Conservation (phyloP, 2,113 vertebrate genomes). For the Cyanoramphus novaezelandiae region DNA sequence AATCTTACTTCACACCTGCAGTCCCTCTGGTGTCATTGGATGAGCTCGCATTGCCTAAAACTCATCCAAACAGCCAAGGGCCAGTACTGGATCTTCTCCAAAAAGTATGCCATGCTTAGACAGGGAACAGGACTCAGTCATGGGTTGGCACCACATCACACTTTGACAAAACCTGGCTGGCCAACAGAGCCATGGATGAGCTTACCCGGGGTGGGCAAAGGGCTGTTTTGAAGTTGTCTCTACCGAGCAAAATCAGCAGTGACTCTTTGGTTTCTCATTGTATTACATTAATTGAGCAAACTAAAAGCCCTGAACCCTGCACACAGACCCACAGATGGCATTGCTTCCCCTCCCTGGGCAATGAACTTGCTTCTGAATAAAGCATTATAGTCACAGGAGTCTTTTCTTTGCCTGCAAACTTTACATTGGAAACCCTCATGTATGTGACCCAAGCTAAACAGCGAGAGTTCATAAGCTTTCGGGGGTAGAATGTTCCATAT, state of each 20-base stretch:
- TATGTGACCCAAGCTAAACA: not conserved
- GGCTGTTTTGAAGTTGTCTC: not conserved
- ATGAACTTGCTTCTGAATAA: not conserved
- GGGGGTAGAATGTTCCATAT: not conserved
- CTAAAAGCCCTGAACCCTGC: not conserved
- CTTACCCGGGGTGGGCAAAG: not conserved
- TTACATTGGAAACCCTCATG: not conserved
- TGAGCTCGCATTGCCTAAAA: not conserved
- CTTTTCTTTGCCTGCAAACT: not conserved
- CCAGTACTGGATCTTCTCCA: not conserved
- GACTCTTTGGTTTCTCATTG: not conserved
- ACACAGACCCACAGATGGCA: not conserved
- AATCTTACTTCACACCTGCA: not conserved
- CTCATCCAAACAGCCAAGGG: not conserved
- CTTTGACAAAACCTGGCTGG: not conserved
- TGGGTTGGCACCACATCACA: not conserved
- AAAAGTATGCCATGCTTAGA: not conserved
- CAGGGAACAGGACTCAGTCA: not conserved
- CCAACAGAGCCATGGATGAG: not conserved
- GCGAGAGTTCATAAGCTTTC: not conserved
- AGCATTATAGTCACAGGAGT: not conserved
- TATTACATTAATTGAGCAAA: not conserved
- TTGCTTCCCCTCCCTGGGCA: not conserved
- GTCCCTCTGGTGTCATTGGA: not conserved
- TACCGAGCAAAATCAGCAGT: not conserved